Base-by-base conservation (phyloP, 2,888 invertebrate genomes). In the Drosophila ezoana region DNA sequence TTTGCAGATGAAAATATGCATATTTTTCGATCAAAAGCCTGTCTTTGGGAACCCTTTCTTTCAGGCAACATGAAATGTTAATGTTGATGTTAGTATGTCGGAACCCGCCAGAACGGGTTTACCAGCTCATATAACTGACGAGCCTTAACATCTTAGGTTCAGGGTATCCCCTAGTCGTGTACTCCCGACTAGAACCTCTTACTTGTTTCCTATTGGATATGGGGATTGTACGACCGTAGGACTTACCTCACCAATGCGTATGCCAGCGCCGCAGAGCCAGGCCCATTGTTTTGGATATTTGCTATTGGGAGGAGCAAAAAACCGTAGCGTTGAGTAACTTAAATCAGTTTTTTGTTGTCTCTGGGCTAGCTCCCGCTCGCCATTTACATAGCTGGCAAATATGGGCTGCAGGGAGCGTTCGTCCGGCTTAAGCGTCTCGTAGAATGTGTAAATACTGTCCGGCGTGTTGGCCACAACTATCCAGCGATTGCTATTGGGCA, bases 191-290 rank as follows among this genome's bases (percentile, higher is more conserved):
- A n/a, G n/a, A n/a, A n/a, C n/a, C n/a, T n/a, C n/a, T n/a, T n/a
- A n/a, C n/a, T n/a, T n/a, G n/a, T n/a, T n/a, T n/a, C n/a, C n/a
- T n/a, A n/a, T n/a, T n/a, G n/a, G n/a, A n/a, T n/a, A n/a, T n/a
- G n/a, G n/a, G n/a, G n/a, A n/a, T n/a, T n/a, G n/a, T n/a, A n/a
- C n/a, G n/a, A n/a, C n/a, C n/a, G n/a, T n/a, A n/a, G n/a, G n/a
- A n/a, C 68, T 88, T 91, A 97, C 96, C 93, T 96, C 94, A 41
- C 96, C 96, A 92, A 95, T 95, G 79, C 95, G 95, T 77, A 98
- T 94, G 9, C 97, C 97, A 28, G 95, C 95, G 80, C 96, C 97
- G 16, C 96, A 96, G 83, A 98, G 93, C 98, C 98, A 98, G 0
- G 96, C 97, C 93, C 97, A 97, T 3, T 95, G 94, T 86, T 95